Evolutionary conservation across 2,113 vertebrate genomes (phyloP), one percentile per base, ranked within the genome.

Genomic region (Nycticorax nycticorax): DNA sequence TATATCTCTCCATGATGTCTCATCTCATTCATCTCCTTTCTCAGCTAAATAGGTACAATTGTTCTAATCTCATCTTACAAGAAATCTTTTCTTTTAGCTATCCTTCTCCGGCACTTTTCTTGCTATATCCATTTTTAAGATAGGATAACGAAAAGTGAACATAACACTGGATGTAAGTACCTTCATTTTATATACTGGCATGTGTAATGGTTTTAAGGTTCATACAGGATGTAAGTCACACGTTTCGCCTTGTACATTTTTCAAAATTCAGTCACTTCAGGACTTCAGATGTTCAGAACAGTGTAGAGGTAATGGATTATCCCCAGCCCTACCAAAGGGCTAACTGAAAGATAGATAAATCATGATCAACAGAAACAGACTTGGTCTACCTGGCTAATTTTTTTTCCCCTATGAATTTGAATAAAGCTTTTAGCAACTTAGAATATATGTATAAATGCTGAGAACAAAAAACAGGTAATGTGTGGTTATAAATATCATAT

Each of bases 261-360:
- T 95, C 64, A 95, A 92, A 86, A 88, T 94, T 94, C 68, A 86
- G 85, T 94, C 35, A 86, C 64, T 95, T 84, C 1, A 24, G 62
- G 74, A 91, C 62, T 92, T 95, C 35, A 83, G 76, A 92, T 92
- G 28, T 93, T 92, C 75, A 48, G 52, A 80, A 92, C 62, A 88
- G 47, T 78, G 23, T 19, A 72, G 52, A 87, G 43, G 39, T 67
- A 96, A 95, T 88, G 26, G 72, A 93, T 94, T 86, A 84, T 35
- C 27, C 33, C 28, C 47, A 93, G 47, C 10, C 86, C 50, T 71
- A 86, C 88, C 71, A 92, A 90, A 93, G 68, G 75, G 32, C 75
- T 86, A 69, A 86, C 75, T 90, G 88, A 83, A 93, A 71, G 63
- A 86, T 2, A 83, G 33, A 94, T 88, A 94, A 90, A 90, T 96